Conservation (phyloP, 2,797 vertebrate genomes). For the Falco peregrinus region DNA sequence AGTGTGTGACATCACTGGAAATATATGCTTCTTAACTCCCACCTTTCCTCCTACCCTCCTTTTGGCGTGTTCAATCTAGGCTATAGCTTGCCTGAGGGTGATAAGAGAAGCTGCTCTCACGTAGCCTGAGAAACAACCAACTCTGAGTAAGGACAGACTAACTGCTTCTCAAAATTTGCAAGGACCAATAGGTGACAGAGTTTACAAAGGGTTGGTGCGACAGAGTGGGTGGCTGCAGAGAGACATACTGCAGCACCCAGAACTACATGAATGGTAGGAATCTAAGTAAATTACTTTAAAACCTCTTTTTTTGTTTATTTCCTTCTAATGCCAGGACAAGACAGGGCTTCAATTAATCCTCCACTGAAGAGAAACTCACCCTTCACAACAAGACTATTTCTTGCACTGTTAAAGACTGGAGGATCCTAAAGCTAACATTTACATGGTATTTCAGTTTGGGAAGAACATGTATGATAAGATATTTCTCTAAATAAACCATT, state of each 20-base stretch:
- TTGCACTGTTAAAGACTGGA: not conserved
- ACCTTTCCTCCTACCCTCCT: not conserved
- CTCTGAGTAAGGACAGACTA: not conserved
- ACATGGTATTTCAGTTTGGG: not conserved
- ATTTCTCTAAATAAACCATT: not conserved
- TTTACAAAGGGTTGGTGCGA: not conserved
- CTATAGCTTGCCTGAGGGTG: not conserved
- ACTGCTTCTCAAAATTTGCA: not conserved
- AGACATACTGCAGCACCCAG: not conserved
- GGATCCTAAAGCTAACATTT: not conserved
- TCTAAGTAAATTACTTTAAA: not conserved
- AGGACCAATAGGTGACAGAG: not conserved
- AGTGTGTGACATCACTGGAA: not conserved
- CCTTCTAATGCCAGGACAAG: not conserved
- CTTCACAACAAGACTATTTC: not conserved
- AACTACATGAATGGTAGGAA: not conserved
- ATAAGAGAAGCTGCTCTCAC: not conserved
- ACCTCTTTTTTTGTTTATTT: not conserved
- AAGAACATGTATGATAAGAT: not conserved
- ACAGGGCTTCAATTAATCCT: not conserved
- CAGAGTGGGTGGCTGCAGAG: not conserved
- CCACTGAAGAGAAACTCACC: not conserved
- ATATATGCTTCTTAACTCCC: not conserved
- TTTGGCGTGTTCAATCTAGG: not conserved
- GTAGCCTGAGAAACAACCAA: not conserved